phyloP scores from a whole-genome alignment of 23 tunicate species.

The Trididemnum clinides region DNA sequence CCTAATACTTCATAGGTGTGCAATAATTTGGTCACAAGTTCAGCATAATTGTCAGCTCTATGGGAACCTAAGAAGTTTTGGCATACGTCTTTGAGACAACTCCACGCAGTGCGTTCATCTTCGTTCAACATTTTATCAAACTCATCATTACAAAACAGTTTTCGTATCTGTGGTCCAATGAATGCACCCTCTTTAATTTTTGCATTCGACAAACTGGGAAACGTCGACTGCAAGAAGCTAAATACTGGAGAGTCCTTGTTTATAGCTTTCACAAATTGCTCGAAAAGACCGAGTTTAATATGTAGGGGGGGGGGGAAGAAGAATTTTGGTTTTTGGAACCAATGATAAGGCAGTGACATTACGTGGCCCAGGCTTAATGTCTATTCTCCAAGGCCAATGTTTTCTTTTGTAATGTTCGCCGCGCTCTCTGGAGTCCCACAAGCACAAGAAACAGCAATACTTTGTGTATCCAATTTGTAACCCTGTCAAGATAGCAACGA shows the following conservation, averaged over 20 bases:
- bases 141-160: not conserved
- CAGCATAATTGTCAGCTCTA: not conserved
- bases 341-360: not conserved
- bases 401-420: not conserved
- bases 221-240: not conserved
- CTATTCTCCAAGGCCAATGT: not conserved
- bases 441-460: slow-evolving; percentile 19
- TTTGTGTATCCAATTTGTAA: slow-evolving; percentile 14
- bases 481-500: not conserved
- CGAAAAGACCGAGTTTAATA: slow-evolving; percentile 3
- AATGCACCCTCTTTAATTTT: slow-evolving; percentile 12
- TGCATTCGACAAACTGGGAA: slow-evolving; percentile 5
- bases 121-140: not conserved
- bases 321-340: not conserved
- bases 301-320: slow-evolving; percentile 6
- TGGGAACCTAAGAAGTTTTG: not conserved
- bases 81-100: not conserved
- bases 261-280: slow-evolving; percentile 9
- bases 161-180: not conserved
- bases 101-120: not conserved
- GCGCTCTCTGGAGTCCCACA: slow-evolving; percentile 8
- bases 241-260: not conserved
- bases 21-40: not conserved
- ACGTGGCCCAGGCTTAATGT: not conserved
- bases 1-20: not conserved